Conservation (phyloP, 23 tunicate species). For the Halocynthia roretzi region DNA sequence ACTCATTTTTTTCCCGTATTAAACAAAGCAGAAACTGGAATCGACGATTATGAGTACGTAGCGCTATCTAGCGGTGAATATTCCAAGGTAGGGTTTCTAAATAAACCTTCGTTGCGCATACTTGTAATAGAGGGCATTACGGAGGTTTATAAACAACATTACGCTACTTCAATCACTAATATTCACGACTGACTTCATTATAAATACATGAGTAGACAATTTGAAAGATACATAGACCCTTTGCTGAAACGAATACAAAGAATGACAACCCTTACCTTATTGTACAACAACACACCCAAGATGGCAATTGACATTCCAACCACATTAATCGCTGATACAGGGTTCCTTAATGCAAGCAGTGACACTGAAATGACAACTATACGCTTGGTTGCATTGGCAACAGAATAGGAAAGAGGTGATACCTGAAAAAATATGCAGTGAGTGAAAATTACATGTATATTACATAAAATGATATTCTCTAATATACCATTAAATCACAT, state of each 20-base stretch:
- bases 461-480: background rate
- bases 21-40: too few species aligned
- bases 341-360: conserved; percentile 64
- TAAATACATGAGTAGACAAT: too few species aligned
- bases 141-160: too few species aligned
- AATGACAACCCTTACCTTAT: conserved; percentile 51
- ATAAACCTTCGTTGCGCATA: too few species aligned
- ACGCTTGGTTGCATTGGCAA: conserved; percentile 91
- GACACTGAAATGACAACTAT: conserved; percentile 81
- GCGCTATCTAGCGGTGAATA: too few species aligned
- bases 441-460: background rate
- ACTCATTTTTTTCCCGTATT: too few species aligned
- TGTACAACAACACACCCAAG: conserved; percentile 78
- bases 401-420: conserved; percentile 84
- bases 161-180: too few species aligned
- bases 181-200: too few species aligned
- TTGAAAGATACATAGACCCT: too few species aligned
- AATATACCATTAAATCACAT: conserved; percentile 2
- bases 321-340: conserved; percentile 58
- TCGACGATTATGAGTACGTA: too few species aligned
- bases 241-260: background rate
- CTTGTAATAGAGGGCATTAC: too few species aligned
- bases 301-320: conserved; percentile 85
- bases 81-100: too few species aligned
- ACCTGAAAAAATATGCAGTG: conserved; percentile 34